Base-by-base conservation (phyloP, 2,113 vertebrate species). In the Trichechus manatus region DNA sequence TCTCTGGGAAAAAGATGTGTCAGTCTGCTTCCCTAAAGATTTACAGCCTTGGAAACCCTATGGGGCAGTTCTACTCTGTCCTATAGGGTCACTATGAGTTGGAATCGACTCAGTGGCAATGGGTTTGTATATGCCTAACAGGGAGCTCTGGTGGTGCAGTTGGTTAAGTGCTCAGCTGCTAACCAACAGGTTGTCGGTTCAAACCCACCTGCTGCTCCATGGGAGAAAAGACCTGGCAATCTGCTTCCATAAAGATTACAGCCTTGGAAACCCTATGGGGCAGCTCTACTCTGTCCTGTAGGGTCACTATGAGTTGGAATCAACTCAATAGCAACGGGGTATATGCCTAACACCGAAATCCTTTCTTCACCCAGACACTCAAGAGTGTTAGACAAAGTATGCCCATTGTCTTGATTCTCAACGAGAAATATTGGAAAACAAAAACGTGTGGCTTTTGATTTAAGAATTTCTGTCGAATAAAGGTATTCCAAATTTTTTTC, bases 401-500 rank as follows among this genome's bases (percentile, higher is more conserved):
- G 63, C 80, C n/a, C 13, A 3, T 59, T 83, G 84, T 50, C 44
- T 70, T 87, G 31, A 50, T 84, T 95, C 27, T 84, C 86, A 72
- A 14, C 47, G 44, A 63, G 75, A 77, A 91, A 39, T 61, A 66
- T 87, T 20, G 79, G 31, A 44, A 93, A 70, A 9, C 53, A 68
- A 87, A 96, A 80, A 68, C 36, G 10, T 42, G 8, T 66, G 64
- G 23, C 36, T 82, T 95, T 86, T 56, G 20, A 44, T 72, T 75
- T 75, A 70, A 91, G 66, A 96, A 87, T 87, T 72, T 72, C 8
- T 56, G 47, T 56, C 29, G 44, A 39, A 87, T 87, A 92, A 89
- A 84, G 31, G 53, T 61, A 74, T 61, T 84, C 27, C 15, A 22
- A 75, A 22, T 63, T 78, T 80, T 94, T 97, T 80, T 87, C 36